Conservation (phyloP, 2,888 invertebrate genomes). For the Macrosoma leucophasiata region DNA sequence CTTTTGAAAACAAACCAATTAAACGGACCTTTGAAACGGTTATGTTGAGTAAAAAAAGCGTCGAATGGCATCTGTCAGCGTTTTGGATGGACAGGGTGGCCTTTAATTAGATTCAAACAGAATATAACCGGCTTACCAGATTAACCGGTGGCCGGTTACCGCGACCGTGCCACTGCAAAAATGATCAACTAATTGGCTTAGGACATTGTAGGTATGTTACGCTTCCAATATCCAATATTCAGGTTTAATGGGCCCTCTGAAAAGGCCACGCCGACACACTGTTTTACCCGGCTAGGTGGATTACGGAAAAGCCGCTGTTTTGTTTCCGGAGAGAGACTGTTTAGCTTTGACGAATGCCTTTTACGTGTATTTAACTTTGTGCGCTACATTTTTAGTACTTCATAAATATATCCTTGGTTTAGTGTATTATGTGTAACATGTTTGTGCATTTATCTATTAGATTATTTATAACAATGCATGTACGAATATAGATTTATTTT, state of each 20-base stretch:
- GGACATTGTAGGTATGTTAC: constrained; percentile 60
- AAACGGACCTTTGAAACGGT: constrained; percentile 46
- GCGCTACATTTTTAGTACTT: no score
- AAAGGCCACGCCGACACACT: constrained; percentile 31
- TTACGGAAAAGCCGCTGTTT: no score
- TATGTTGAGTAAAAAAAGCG: constrained; percentile 46
- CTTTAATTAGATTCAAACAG: constrained; percentile 73
- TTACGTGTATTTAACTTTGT: no score
- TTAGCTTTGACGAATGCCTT: no score
- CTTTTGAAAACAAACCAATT: constrained; percentile 52
- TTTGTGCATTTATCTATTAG: no score
- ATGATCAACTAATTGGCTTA: constrained; percentile 74
- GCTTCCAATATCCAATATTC: constrained; percentile 66
- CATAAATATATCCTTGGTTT: no score
- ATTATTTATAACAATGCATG: no score
- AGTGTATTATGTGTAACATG: no score
- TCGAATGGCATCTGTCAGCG: constrained; percentile 65
- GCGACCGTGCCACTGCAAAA: constrained; percentile 63
- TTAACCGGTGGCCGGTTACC: constrained; percentile 55
- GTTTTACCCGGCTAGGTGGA: constrained; percentile 6
- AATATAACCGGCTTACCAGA: constrained; percentile 71
- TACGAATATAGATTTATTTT: no score
- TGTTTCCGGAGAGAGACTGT: no score
- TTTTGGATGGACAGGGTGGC: constrained; percentile 62
- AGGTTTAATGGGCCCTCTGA: constrained; percentile 51